Conservation (phyloP, 2,113 vertebrate genomes). For the Chitala chitala region DNA sequence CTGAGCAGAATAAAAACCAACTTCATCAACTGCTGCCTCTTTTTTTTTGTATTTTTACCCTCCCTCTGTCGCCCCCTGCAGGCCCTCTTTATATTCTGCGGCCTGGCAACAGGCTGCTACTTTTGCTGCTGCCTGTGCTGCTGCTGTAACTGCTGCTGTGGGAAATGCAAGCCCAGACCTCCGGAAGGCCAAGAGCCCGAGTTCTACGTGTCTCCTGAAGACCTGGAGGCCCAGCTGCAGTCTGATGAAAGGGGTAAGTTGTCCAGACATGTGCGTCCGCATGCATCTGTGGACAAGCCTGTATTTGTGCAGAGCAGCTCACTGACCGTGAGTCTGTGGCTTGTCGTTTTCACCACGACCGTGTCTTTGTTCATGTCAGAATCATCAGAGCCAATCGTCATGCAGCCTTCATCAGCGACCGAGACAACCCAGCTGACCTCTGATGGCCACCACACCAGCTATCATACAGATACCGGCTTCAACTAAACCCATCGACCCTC, state of each 20-base stretch:
- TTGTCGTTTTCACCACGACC: not conserved
- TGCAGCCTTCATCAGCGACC: conserved; percentile 88
- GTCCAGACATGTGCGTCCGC: not conserved
- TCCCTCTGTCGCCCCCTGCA: conserved; percentile 41
- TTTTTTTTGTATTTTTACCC: not conserved
- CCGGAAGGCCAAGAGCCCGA: conserved; percentile 81
- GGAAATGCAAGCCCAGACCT: conserved; percentile 91
- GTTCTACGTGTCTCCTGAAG: conserved; percentile 94
- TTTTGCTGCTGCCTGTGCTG: conserved; percentile 99
- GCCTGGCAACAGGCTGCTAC: conserved; percentile 92
- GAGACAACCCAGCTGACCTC: conserved; percentile 96
- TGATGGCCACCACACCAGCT: conserved; percentile 84
- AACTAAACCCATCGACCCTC: conserved; percentile 66
- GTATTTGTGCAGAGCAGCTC: not conserved
- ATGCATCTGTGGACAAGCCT: not conserved
- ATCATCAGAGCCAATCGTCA: conserved; percentile 82
- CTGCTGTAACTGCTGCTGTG: conserved; percentile 99
- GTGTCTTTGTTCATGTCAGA: conserved; percentile 48
- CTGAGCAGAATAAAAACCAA: not conserved
- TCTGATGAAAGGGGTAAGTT: conserved; percentile 89
- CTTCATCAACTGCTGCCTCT: not conserved
- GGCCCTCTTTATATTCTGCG: conserved; percentile 91
- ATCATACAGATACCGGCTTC: conserved; percentile 89
- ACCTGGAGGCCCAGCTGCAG: conserved; percentile 95
- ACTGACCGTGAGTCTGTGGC: not conserved